phyloP scores from a whole-genome alignment of 2,797 vertebrate species.

The Pagetopsis macropterus region DNA sequence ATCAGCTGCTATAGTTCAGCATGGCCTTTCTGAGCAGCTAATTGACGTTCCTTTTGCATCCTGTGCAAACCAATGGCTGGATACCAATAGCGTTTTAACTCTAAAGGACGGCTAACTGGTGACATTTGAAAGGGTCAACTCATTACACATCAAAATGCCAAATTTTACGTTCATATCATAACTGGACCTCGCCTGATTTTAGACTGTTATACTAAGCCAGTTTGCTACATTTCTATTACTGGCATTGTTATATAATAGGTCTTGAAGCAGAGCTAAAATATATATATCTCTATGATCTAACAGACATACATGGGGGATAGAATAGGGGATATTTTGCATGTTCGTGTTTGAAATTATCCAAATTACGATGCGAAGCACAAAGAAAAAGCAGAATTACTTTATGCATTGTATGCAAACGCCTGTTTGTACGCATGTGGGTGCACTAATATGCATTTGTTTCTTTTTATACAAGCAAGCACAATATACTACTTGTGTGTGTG shows the following conservation, averaged over 20 bases:
- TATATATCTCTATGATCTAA: not conserved
- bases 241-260: not conserved
- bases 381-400: too few species aligned
- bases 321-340: not conserved
- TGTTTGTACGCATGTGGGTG: not conserved
- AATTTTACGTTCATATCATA: not conserved
- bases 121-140: not conserved
- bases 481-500: not conserved
- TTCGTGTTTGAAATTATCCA: not conserved
- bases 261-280: not conserved
- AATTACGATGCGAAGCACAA: too few species aligned
- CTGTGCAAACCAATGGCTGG: not conserved
- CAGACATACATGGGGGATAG: not conserved
- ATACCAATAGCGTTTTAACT: not conserved
- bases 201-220: too few species aligned
- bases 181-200: too few species aligned
- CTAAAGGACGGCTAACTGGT: not conserved
- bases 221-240: too few species aligned
- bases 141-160: not conserved
- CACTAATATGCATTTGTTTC: not conserved
- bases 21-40: not conserved
- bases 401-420: not conserved
- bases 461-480: not conserved
- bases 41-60: slow-evolving; percentile 13
- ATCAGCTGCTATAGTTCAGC: slow-evolving; percentile 39